phyloP scores from a whole-genome alignment of 1,140 invertebrate species.

The Drosophila pectinifera region DNA sequence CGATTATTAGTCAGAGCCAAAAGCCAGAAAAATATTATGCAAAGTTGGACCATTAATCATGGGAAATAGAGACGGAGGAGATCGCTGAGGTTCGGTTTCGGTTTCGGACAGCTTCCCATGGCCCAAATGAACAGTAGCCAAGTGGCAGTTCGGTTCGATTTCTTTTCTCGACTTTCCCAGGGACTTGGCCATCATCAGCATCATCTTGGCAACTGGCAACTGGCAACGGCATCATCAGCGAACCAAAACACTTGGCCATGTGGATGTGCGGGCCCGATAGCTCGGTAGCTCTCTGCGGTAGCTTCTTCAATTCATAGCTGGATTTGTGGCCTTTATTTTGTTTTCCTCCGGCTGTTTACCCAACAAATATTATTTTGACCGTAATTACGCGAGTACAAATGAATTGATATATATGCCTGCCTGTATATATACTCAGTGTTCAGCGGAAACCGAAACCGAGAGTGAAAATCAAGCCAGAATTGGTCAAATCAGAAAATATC shows the following conservation, averaged over 20 bases:
- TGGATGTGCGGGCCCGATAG: conserved; percentile 42
- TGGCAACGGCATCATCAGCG: conserved; percentile 30
- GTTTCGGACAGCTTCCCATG: conserved; percentile 61
- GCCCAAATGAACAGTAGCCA: conserved; percentile 77
- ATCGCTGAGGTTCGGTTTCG: neutral
- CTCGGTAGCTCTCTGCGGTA: conserved; percentile 46
- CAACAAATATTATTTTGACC: conserved; percentile 84
- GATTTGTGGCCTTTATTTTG: conserved; percentile 53
- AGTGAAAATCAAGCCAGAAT: conserved; percentile 48
- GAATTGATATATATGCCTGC: conserved; percentile 6
- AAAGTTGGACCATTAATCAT: conserved; percentile 48
- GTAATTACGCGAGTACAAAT: conserved; percentile 69
- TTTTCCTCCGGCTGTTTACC: conserved; percentile 81
- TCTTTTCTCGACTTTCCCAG: conserved; percentile 29
- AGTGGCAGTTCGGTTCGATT: conserved; percentile 43
- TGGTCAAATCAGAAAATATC: conserved; percentile 10
- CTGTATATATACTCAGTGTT: neutral
- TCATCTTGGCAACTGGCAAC: no score
- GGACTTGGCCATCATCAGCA: conserved; percentile 1
- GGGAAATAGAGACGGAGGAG: conserved; percentile 8
- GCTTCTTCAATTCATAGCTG: conserved; percentile 25
- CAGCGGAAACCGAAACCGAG: conserved; percentile 20
- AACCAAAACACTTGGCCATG: conserved; percentile 46
- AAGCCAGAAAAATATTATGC: conserved; percentile 38
- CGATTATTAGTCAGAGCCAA: conserved; percentile 49